phyloP scores from a whole-genome alignment of 2,888 invertebrate species.

The Andrena minutula region DNA sequence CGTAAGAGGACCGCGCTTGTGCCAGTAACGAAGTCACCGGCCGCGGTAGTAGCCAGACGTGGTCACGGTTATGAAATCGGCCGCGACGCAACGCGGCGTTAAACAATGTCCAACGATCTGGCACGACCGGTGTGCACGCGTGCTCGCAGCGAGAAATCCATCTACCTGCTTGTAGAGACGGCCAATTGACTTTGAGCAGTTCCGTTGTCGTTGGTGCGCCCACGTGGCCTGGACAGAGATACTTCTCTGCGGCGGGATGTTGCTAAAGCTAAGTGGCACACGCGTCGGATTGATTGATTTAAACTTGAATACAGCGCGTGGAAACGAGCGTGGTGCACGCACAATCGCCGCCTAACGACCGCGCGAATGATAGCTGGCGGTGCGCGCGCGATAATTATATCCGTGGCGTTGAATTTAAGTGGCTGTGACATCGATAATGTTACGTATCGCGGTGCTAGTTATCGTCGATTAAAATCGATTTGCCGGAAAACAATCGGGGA shows the following conservation, averaged over 20 bases:
- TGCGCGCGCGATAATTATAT: conserved; percentile 28
- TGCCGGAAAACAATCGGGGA: background rate
- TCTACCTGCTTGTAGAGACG: conserved; percentile 51
- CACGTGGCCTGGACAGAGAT: conserved; percentile 47
- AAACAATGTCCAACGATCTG: conserved; percentile 19
- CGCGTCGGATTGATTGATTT: conserved; percentile 52
- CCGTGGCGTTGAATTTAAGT: conserved; percentile 18
- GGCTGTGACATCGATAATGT: conserved; percentile 17
- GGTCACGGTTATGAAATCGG: conserved; percentile 29
- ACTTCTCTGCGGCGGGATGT: conserved; percentile 46
- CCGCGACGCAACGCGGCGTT: conserved; percentile 1
- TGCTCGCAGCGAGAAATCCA: conserved; percentile 48
- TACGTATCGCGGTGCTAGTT: background rate
- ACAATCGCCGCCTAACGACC: background rate
- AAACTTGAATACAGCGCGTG: conserved; percentile 27
- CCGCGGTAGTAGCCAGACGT: background rate
- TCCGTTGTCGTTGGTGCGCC: conserved; percentile 48
- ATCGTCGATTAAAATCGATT: conserved; percentile 19
- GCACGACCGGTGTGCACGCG: conserved; percentile 33
- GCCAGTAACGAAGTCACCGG: conserved; percentile 11
- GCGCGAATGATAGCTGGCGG: conserved; percentile 20
- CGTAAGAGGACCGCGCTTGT: background rate
- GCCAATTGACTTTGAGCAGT: conserved; percentile 42
- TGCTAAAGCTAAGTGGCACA: conserved; percentile 45
- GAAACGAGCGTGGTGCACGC: conserved; percentile 20